Percentiles rank a stretch among this genome's conserved stretches.
These are phyloP conservation scores for Montipora foliosa DNA, from an alignment of 64 coral and sea anemone species.

Conservation along the genomic window DNA sequence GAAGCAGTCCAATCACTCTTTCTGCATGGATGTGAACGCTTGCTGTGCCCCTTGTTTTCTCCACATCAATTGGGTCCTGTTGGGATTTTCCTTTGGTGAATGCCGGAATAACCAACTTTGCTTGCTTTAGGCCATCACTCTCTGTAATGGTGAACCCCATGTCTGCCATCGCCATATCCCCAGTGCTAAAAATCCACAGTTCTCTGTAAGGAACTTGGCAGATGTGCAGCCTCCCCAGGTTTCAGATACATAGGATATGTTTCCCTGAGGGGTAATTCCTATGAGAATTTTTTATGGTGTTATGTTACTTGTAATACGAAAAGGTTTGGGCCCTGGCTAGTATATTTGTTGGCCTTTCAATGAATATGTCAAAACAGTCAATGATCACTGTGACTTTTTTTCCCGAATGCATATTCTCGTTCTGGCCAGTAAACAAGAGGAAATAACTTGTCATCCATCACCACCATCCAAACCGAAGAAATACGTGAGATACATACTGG, in stretches of 20 bases:
- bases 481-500: neutral
- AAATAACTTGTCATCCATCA: conserved; percentile 14
- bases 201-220: conserved; percentile 43
- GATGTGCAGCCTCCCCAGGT: conserved; percentile 10
- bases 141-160: conserved; percentile 27
- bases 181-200: conserved; percentile 32
- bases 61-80: conserved; percentile 24
- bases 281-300: conserved; percentile 38
- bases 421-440: conserved; percentile 46
- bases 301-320: conserved; percentile 32
- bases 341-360: conserved; percentile 31
- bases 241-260: conserved; percentile 41
- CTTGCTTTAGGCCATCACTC: conserved; percentile 43
- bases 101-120: conserved; percentile 35
- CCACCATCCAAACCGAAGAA: neutral
- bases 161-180: conserved; percentile 18
- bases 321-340: conserved; percentile 14
- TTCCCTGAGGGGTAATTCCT: conserved; percentile 25
- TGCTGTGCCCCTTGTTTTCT: conserved; percentile 25
- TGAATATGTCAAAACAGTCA: conserved; percentile 44
- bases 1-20: conserved; percentile 11
- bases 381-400: conserved; percentile 40
- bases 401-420: conserved; percentile 23
- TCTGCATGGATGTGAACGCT: neutral
- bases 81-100: conserved; percentile 50